phyloP scores from a whole-genome alignment of 2,888 invertebrate species.

The Ormia ochracea region DNA sequence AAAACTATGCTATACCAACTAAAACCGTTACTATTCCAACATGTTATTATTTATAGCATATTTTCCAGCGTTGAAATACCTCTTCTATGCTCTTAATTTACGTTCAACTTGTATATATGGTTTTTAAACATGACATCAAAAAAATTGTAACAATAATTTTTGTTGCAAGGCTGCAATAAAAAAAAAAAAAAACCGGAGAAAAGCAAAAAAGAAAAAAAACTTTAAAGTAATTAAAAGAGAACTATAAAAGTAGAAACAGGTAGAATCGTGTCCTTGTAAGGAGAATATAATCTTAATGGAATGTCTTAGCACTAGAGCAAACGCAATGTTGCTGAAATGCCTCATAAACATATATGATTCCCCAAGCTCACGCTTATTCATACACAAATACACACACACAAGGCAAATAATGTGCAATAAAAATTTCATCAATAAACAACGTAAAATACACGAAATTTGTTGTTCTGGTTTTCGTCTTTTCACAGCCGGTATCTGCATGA shows the following conservation, averaged over 20 bases:
- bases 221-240: conserved; percentile 48
- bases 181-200: too few relatives aligned
- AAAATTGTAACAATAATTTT: conserved; percentile 23
- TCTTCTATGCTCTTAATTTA: background rate
- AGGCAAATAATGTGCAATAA: conserved; percentile 48
- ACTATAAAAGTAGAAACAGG: conserved; percentile 27
- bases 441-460: conserved; percentile 34
- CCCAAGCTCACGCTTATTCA: background rate
- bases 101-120: conserved; percentile 41
- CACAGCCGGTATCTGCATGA: background rate
- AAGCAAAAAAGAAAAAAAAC: conserved; percentile 5
- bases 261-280: conserved; percentile 15
- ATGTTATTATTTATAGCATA: conserved; percentile 53
- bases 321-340: conserved; percentile 33
- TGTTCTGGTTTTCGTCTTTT: conserved; percentile 38
- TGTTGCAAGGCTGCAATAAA: background rate
- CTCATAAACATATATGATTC: conserved; percentile 46
- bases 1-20: conserved; percentile 47
- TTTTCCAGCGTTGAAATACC: background rate
- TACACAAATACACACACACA: background rate
- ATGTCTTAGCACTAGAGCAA: background rate
- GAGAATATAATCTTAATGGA: conserved; percentile 45
- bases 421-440: conserved; percentile 60
- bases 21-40: conserved; percentile 1
- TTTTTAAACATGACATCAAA: conserved; percentile 53